These are phyloP conservation scores for Tridacna gigas DNA, from an alignment of 2,888 invertebrate genomes.

Conservation along the genomic window DNA sequence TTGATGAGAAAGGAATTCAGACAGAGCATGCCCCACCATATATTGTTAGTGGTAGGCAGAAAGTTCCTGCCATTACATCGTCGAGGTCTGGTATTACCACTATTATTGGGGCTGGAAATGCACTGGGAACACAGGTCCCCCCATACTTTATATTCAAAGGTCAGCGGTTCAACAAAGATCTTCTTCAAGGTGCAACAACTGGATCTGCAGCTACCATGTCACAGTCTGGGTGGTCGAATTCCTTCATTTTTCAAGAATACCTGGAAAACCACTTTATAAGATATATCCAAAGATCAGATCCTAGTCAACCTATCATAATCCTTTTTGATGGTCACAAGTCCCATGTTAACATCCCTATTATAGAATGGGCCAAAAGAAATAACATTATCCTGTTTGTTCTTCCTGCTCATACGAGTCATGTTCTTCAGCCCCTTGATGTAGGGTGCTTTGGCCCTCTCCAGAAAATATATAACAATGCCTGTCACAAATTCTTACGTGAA, in stretches of 20 bases:
- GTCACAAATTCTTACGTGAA: conserved; percentile 39
- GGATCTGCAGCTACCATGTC: conserved; percentile 34
- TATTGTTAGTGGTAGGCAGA: conserved; percentile 7
- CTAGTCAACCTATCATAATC: conserved; percentile 35
- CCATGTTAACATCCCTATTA: conserved; percentile 36
- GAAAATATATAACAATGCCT: conserved; percentile 38
- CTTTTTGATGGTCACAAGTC: conserved; percentile 54
- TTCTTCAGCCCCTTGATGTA: conserved; percentile 46
- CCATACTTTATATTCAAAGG: conserved; percentile 36
- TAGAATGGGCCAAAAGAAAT: conserved; percentile 57
- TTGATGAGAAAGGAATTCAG: conserved; percentile 36
- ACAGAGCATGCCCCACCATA: conserved; percentile 21
- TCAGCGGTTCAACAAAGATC: conserved; percentile 14
- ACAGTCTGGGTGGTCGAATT: conserved; percentile 43
- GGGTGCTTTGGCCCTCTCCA: conserved; percentile 51
- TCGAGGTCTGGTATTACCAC: conserved; percentile 7
- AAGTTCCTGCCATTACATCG: conserved; percentile 21
- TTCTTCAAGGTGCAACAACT: conserved; percentile 27
- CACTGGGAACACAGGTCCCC: conserved; percentile 17
- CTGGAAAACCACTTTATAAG: conserved; percentile 50
- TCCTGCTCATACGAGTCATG: conserved; percentile 54
- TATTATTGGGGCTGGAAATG: conserved; percentile 32
- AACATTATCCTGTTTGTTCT: conserved; percentile 56
- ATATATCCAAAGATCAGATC: conserved; percentile 17
- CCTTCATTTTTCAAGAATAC: conserved; percentile 47